A percentile compares a stretch with the other conserved stretches of the same genome.
Conservation (phyloP, 2,888 invertebrate genomes). For the Sisyra nigra region DNA sequence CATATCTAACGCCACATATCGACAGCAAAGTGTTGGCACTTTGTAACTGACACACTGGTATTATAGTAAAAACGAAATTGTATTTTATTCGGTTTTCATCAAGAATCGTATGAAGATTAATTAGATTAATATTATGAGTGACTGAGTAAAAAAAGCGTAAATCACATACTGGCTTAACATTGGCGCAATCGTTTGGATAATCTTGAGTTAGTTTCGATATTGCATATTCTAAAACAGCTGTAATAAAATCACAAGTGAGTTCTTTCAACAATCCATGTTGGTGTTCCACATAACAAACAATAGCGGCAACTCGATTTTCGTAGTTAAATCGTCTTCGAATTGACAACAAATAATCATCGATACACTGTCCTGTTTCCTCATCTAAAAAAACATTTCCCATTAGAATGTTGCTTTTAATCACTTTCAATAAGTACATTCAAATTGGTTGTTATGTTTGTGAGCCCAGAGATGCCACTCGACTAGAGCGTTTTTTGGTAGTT, state of each 20-base stretch:
- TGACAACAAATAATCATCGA: slow-evolving; percentile 67
- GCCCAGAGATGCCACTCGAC: slow-evolving; percentile 94
- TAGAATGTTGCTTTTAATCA: background rate
- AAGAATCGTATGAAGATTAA: slow-evolving; percentile 26
- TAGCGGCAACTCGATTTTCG: slow-evolving; percentile 72
- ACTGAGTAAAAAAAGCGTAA: slow-evolving; percentile 66
- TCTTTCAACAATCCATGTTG: slow-evolving; percentile 27
- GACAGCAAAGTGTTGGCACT: slow-evolving; percentile 70
- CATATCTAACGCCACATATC: slow-evolving; percentile 64
- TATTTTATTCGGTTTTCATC: slow-evolving; percentile 33
- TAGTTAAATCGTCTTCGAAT: slow-evolving; percentile 78
- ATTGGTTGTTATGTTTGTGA: slow-evolving; percentile 71
- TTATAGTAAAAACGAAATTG: slow-evolving; percentile 50
- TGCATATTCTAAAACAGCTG: slow-evolving; percentile 37
- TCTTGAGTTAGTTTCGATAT: slow-evolving; percentile 34
- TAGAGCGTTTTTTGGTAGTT: slow-evolving; percentile 60
- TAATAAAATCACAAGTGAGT: slow-evolving; percentile 31
- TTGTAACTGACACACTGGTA: slow-evolving; percentile 67
- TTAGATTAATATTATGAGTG: slow-evolving; percentile 31
- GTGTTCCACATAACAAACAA: slow-evolving; percentile 58
- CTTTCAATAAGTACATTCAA: slow-evolving; percentile 47
- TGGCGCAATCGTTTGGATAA: slow-evolving; percentile 22
- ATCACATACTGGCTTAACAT: slow-evolving; percentile 45
- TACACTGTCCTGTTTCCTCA: slow-evolving; percentile 78
- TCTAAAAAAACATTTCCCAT: slow-evolving; percentile 36